A percentile compares a stretch with the other conserved stretches of the same genome.
These are phyloP conservation scores for Rhodeus uyekii DNA, from an alignment of 2,797 vertebrate species.

Conservation along the genomic window DNA sequence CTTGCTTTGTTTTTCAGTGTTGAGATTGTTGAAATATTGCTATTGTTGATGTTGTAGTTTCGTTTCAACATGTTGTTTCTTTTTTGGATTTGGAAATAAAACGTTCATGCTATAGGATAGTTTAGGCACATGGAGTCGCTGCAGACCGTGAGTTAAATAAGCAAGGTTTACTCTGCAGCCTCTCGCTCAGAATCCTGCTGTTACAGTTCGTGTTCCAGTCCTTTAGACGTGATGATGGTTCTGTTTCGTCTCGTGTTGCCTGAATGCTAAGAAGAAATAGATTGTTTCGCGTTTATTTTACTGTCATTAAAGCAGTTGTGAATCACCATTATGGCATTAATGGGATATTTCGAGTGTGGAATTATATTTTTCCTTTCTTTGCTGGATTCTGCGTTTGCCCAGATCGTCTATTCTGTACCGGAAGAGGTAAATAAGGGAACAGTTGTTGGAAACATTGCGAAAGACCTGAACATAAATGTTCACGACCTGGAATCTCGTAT, in stretches of 20 bases:
- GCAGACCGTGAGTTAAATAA: conserved; percentile 47
- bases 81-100: too few species aligned
- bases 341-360: conserved; percentile 4
- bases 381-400: conserved; percentile 29
- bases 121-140: conserved; percentile 47
- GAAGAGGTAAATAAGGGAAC: conserved; percentile 63
- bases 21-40: too few species aligned
- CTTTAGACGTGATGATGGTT: neutral
- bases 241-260: neutral
- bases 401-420: conserved; percentile 51
- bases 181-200: neutral
- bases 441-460: conserved; percentile 65
- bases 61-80: too few species aligned
- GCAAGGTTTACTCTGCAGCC: neutral
- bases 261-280: neutral
- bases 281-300: neutral
- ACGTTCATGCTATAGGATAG: neutral
- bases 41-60: too few species aligned
- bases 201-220: neutral
- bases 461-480: conserved; percentile 59
- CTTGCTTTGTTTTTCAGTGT: too few species aligned
- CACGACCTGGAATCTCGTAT: conserved; percentile 56
- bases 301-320: neutral
- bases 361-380: conserved; percentile 36
- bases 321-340: neutral